A percentile compares a stretch with the other conserved stretches of the same genome.
Conservation (phyloP, 2,113 vertebrate genomes). For the Galeopterus variegatus region DNA sequence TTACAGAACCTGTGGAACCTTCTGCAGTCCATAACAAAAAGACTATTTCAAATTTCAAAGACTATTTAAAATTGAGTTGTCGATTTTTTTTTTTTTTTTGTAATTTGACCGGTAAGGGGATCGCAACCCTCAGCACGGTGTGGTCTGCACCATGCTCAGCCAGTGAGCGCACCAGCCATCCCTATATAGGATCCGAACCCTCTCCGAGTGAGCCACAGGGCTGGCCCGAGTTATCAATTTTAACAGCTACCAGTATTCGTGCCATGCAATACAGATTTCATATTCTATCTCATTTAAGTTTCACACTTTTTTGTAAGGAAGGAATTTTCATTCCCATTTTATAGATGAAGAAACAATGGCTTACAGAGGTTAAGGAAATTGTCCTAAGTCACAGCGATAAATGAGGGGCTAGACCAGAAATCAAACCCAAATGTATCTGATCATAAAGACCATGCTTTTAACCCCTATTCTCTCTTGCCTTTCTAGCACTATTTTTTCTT, state of each 20-base stretch:
- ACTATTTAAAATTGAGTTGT: not conserved
- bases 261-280: not conserved
- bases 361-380: not conserved
- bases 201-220: too few species aligned
- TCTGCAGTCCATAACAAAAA: not conserved
- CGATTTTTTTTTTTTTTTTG: not conserved
- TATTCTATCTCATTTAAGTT: not conserved
- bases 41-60: not conserved
- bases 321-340: not conserved
- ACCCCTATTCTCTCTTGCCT: not conserved
- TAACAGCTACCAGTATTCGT: not conserved
- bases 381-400: not conserved
- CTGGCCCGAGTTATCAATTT: not conserved
- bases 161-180: too few species aligned
- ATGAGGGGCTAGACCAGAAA: not conserved
- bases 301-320: not conserved
- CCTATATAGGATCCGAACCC: too few species aligned
- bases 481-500: not conserved
- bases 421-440: not conserved
- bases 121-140: too few species aligned
- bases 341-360: not conserved
- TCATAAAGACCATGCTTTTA: not conserved
- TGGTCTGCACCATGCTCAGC: too few species aligned
- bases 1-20: not conserved
- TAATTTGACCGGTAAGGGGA: too few species aligned